Evolutionary conservation across 1,140 invertebrate species (phyloP), one percentile per base, ranked within the genome.

Genomic region (Brachionus manjavacas): DNA sequence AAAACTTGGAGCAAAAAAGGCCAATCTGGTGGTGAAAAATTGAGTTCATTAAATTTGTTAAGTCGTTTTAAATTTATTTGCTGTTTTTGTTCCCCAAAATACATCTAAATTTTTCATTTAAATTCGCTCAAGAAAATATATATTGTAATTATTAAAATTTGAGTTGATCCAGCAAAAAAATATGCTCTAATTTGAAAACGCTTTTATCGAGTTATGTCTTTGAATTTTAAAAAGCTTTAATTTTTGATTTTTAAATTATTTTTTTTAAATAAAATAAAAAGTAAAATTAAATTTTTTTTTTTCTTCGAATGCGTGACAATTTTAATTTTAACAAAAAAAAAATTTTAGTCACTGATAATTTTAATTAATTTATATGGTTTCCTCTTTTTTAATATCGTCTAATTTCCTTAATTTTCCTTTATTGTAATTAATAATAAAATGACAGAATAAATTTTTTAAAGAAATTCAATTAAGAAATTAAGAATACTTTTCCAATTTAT

Each of bases 51-150:
- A 25, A 81, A 39, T 46, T 46, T 81, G 35, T 68, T 81, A 11
- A 68, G 52, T 52, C 60, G 25, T 1, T 68, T 60, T 68, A 81
- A 81, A 43, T 64, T 39, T 43, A 68, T 81, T 35, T 81, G 79
- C 35, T 81, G 79, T 64, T 81, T 81, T 64, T 81, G 79, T 46
- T 81, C 79, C 9, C 52, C 52, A 1, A 81, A 81, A 35, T 81
- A 81, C 66, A 60, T 81, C n/a, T 81, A 64, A 81, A 25, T 64
- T 31, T 35, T 72, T 39, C n/a, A n/a, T 16, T 20, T 41, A 3
- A 72, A 72, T 41, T 43, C 20, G 66, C 66, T 68, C 66, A 68
- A 68, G n/a, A 64, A 68, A 3, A 4, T 7, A 25, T 20, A 20
- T 20, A 9, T 60, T 60, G n/a, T 49, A 52, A n/a, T 52, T 6